These are phyloP conservation scores for Matsumyia berberina DNA, from an alignment of 2,888 invertebrate genomes.

Conservation along the genomic window DNA sequence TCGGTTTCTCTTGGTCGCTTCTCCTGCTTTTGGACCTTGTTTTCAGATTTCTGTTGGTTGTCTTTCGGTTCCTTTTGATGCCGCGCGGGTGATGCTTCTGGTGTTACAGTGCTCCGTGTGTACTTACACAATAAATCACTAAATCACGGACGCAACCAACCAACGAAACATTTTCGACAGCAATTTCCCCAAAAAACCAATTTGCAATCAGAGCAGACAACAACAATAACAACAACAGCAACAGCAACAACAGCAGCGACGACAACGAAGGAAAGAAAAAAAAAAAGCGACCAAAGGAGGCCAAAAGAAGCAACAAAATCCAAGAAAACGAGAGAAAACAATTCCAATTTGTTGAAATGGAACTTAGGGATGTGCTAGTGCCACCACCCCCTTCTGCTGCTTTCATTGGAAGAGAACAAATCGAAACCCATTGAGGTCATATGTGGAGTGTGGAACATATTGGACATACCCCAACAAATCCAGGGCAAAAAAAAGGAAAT, in stretches of 20 bases:
- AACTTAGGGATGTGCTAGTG: constrained; percentile 21
- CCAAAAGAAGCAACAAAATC: constrained; percentile 27
- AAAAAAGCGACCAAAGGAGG: too few species aligned
- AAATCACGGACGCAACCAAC: constrained; percentile 51
- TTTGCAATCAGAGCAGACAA: constrained; percentile 59
- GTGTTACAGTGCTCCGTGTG: constrained; percentile 41
- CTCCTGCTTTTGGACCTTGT: constrained; percentile 18
- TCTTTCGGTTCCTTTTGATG: constrained; percentile 29
- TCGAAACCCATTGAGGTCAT: constrained; percentile 70
- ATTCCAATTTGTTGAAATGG: constrained; percentile 65
- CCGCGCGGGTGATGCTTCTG: constrained; percentile 41
- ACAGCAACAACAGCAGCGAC: not conserved
- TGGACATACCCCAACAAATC: constrained; percentile 41
- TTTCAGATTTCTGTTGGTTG: constrained; percentile 2
- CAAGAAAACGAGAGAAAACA: constrained; percentile 37
- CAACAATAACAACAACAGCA: constrained; percentile 43
- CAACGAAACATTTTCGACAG: constrained; percentile 46
- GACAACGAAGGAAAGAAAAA: too few species aligned
- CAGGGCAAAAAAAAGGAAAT: constrained; percentile 7
- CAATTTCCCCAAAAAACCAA: constrained; percentile 65
- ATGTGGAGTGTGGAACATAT: constrained; percentile 64
- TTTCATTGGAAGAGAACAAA: constrained; percentile 37
- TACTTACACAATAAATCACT: constrained; percentile 58
- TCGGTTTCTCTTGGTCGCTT: constrained; percentile 7
- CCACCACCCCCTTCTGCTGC: constrained; percentile 19